Conservation (phyloP, 2,113 vertebrate genomes). For the Oncorhynchus gorbuscha region DNA sequence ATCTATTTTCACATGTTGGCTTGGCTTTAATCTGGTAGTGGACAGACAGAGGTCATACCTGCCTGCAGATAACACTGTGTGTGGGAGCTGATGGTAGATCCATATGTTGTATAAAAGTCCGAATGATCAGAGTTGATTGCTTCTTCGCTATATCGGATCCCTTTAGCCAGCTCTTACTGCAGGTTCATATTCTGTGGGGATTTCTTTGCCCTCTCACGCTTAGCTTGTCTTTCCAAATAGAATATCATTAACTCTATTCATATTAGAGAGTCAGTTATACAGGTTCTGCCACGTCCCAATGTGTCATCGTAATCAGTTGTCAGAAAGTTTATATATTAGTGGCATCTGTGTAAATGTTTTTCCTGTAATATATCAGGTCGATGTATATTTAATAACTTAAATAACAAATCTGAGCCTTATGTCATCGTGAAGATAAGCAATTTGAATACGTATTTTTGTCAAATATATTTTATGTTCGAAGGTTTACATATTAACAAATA, state of each 20-base stretch:
- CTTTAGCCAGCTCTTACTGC: not conserved
- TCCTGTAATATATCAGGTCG: conserved; percentile 51
- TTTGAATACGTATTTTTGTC: conserved; percentile 61
- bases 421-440: conserved; percentile 13
- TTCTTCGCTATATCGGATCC: conserved; percentile 2
- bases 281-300: conserved; percentile 26
- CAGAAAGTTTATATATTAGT: conserved; percentile 23
- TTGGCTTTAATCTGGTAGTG: conserved; percentile 9
- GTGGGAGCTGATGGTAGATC: not conserved
- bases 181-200: not conserved
- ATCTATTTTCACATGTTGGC: conserved; percentile 20
- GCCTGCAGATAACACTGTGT: not conserved
- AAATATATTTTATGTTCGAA: conserved; percentile 46
- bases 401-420: conserved; percentile 23
- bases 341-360: conserved; percentile 30
- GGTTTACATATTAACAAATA: too few relatives aligned
- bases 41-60: too few relatives aligned
- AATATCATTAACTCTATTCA: not conserved
- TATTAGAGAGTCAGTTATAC: conserved; percentile 11
- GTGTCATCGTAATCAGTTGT: conserved; percentile 17
- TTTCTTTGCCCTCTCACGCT: conserved; percentile 7
- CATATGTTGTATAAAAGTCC: not conserved
- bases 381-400: conserved; percentile 18
- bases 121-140: not conserved
- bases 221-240: conserved; percentile 14